A percentile compares a stretch with the other conserved stretches of the same genome.
Conservation (phyloP, 2,797 vertebrate species). For the Melanotaenia nigrans region DNA sequence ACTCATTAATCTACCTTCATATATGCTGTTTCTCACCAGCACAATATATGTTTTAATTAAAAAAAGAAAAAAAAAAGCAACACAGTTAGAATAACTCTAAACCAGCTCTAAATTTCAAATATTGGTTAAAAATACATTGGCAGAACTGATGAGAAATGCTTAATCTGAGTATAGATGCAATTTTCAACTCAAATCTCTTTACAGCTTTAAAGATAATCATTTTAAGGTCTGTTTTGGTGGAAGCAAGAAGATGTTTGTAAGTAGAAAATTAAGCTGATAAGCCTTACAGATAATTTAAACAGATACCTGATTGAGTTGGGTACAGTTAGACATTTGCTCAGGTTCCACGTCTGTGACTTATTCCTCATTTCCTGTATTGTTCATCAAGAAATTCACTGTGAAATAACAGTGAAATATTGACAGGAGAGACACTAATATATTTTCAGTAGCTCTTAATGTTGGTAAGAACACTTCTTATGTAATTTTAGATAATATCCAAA, state of each 20-base stretch:
- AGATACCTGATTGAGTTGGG: no score
- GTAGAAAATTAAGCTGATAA: background rate
- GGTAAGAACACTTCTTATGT: no score
- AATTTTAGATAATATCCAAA: no score
- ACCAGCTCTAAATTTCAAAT: background rate
- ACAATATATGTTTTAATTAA: background rate
- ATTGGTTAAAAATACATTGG: background rate
- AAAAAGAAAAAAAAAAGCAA: background rate
- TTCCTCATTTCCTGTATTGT: background rate
- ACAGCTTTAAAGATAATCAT: background rate
- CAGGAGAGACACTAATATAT: background rate
- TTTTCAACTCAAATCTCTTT: background rate
- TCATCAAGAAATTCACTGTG: background rate
- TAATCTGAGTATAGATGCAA: background rate
- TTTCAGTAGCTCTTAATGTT: background rate
- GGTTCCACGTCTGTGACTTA: background rate
- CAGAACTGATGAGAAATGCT: background rate
- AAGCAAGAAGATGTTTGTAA: background rate
- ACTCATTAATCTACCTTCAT: background rate
- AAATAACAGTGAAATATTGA: background rate
- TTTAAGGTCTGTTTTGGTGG: background rate
- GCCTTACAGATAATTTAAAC: background rate
- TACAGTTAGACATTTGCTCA: background rate
- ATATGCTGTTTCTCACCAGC: background rate
- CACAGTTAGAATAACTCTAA: background rate